These are phyloP conservation scores for Psylliodes chrysocephalus DNA, from an alignment of 2,888 invertebrate genomes.

Conservation along the genomic window DNA sequence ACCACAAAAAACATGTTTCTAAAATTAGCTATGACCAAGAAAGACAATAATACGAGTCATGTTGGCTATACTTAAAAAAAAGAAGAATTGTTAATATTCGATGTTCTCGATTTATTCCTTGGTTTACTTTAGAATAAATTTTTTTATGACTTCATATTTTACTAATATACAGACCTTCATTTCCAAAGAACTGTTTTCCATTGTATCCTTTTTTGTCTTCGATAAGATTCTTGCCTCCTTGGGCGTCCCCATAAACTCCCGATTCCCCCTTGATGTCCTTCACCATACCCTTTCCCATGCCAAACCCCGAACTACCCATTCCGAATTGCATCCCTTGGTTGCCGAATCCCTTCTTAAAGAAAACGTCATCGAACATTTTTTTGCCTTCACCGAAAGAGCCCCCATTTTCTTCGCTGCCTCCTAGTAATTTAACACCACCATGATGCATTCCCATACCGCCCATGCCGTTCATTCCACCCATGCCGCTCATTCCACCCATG, in stretches of 20 bases:
- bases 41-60: too few relatives aligned
- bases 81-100: too few relatives aligned
- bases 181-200: conserved; percentile 68
- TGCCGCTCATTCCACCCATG: conserved; percentile 6
- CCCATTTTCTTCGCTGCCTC: conserved; percentile 33
- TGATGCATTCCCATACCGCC: conserved; percentile 53
- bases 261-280: conserved; percentile 62
- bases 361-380: conserved; percentile 38
- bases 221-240: conserved; percentile 69
- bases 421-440: conserved; percentile 52
- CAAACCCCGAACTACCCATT: conserved; percentile 45
- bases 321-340: conserved; percentile 33
- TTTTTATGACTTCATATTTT: too few relatives aligned
- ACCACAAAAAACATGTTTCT: too few relatives aligned
- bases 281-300: conserved; percentile 65
- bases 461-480: conserved; percentile 29
- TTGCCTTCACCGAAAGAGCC: conserved; percentile 34
- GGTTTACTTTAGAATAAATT: too few relatives aligned
- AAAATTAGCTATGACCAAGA: too few relatives aligned
- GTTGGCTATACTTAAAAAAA: too few relatives aligned
- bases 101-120: too few relatives aligned
- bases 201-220: conserved; percentile 70
- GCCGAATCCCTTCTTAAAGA: conserved; percentile 37
- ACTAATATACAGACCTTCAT: conserved; percentile 63
- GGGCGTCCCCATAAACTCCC: conserved; percentile 68